Evolutionary conservation across 1,140 invertebrate species (phyloP).

Genomic region (Pseudomyrmex sp.): DNA sequence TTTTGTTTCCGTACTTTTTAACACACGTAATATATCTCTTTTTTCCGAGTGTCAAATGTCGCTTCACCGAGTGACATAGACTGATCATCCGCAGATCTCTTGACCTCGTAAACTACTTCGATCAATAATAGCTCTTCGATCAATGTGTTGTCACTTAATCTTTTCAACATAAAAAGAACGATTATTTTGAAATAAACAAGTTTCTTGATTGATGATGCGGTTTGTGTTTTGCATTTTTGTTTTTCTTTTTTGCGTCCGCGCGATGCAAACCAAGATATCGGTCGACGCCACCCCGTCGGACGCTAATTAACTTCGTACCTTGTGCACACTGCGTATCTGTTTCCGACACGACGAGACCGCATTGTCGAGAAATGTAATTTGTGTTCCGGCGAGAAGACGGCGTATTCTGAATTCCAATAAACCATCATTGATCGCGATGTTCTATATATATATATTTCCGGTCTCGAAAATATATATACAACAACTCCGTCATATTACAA

Average conservation of each 20-base stretch:
- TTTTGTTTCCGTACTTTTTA: neutral
- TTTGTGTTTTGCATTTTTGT: too few species aligned
- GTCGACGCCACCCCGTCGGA: neutral
- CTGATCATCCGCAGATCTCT: slow-evolving; percentile 1
- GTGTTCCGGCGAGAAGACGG: slow-evolving; percentile 2
- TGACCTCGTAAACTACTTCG: neutral
- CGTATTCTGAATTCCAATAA: slow-evolving; percentile 44
- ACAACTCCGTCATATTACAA: neutral
- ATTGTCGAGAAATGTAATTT: slow-evolving; percentile 39
- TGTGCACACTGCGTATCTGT: slow-evolving; percentile 5
- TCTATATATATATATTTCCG: neutral
- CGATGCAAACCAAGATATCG: neutral
- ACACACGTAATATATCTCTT: slow-evolving; percentile 10
- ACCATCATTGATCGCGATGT: slow-evolving; percentile 4
- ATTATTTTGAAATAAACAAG: slow-evolving; percentile 14
- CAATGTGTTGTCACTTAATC: slow-evolving; percentile 1
- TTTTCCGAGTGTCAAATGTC: neutral
- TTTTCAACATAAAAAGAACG: slow-evolving; percentile 22
- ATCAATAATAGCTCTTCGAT: neutral
- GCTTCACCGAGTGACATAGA: neutral
- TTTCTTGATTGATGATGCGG: neutral
- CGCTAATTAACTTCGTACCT: slow-evolving; percentile 16
- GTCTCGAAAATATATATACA: neutral
- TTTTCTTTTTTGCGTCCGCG: too few species aligned
- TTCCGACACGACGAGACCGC: neutral